Conservation (phyloP, 2,888 invertebrate genomes). For the Noctua fimbriata region DNA sequence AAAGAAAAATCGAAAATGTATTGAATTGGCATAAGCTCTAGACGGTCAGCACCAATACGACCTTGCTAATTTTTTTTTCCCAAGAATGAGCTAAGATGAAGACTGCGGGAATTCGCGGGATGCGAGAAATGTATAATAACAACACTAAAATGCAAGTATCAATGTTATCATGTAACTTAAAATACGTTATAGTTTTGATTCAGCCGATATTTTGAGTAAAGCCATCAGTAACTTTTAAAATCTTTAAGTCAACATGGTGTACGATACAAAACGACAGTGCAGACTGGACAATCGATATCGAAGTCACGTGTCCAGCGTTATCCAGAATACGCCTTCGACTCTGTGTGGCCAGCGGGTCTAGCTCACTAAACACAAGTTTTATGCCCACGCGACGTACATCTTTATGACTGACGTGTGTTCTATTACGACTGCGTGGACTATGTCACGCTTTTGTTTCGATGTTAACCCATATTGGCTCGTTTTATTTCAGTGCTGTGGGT, state of each 20-base stretch:
- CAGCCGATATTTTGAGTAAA: not conserved
- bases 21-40: not conserved
- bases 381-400: conserved; percentile 24
- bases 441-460: conserved; percentile 56
- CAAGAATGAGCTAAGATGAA: not conserved
- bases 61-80: not conserved
- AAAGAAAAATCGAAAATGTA: not conserved
- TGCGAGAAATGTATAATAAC: not conserved
- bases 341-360: conserved; percentile 53
- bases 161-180: not conserved
- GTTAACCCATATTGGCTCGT: conserved; percentile 52
- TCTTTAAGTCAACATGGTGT: not conserved
- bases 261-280: not conserved
- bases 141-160: not conserved
- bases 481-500: conserved; percentile 53
- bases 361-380: conserved; percentile 48
- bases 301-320: no score
- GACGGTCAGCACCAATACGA: not conserved
- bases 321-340: conserved; percentile 30
- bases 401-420: conserved; percentile 52
- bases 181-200: not conserved
- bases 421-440: conserved; percentile 35
- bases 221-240: not conserved
- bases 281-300: not conserved
- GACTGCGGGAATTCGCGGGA: not conserved